Conservation (phyloP, 2,888 invertebrate species). For the Zootermopsis nevadensis region DNA sequence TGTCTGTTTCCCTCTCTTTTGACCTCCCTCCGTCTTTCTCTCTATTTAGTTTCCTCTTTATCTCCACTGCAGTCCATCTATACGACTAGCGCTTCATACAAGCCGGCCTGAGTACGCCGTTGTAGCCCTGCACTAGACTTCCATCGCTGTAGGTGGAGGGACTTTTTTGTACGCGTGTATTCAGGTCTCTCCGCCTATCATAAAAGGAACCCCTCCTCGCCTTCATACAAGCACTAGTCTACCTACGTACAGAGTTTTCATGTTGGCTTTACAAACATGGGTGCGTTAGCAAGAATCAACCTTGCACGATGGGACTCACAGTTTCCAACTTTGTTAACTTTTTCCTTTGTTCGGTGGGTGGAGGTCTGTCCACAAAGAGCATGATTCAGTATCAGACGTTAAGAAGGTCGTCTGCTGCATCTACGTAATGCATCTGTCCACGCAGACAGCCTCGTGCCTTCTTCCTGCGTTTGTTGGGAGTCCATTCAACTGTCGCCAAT, state of each 20-base stretch:
- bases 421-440: too few relatives aligned
- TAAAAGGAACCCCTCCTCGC: conserved; percentile 16
- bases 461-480: too few relatives aligned
- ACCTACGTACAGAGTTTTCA: conserved; percentile 23
- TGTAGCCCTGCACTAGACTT: background rate
- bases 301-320: background rate
- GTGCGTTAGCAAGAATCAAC: background rate
- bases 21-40: background rate
- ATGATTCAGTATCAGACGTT: background rate
- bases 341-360: background rate
- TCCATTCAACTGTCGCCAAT: too few relatives aligned
- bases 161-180: conserved; percentile 38
- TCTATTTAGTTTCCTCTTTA: background rate
- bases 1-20: background rate
- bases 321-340: background rate
- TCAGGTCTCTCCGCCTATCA: conserved; percentile 29
- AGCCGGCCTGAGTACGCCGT: background rate
- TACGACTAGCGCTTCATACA: background rate
- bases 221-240: conserved; percentile 4
- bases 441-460: too few relatives aligned
- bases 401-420: background rate
- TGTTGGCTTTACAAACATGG: conserved; percentile 35
- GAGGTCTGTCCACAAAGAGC: background rate
- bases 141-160: background rate
- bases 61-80: background rate